Evolutionary conservation across 2,888 invertebrate genomes (phyloP).

Genomic region (Leucozona laternaria): DNA sequence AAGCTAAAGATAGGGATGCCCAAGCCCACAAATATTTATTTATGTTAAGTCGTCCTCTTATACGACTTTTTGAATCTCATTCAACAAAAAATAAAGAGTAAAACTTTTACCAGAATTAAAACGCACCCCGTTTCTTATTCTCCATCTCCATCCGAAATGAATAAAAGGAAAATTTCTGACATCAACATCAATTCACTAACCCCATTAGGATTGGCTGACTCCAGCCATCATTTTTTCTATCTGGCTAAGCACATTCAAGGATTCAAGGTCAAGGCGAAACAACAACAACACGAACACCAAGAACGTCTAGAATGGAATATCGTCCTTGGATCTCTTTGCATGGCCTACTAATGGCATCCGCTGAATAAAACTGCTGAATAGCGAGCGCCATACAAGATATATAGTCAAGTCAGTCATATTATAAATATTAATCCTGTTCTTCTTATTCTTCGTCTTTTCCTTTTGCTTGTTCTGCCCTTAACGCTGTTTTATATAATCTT

Average conservation of each 20-base stretch:
- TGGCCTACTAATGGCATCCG: slow-evolving; percentile 64
- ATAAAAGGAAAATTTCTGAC: slow-evolving; percentile 35
- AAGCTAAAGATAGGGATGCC: background rate
- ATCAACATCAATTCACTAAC: slow-evolving; percentile 57
- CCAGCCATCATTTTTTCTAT: slow-evolving; percentile 16
- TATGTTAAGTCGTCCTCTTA: slow-evolving; percentile 11
- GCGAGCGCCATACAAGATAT: background rate
- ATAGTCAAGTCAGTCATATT: background rate
- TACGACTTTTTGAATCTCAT: slow-evolving; percentile 2
- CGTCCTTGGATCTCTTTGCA: slow-evolving; percentile 35
- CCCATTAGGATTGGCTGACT: slow-evolving; percentile 40
- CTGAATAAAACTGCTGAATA: slow-evolving; percentile 43
- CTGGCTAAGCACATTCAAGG: slow-evolving; percentile 56
- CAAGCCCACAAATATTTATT: slow-evolving; percentile 36
- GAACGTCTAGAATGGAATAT: background rate
- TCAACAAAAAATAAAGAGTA: slow-evolving; percentile 3
- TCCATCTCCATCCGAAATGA: slow-evolving; percentile 20
- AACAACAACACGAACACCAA: background rate
- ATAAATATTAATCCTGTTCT: slow-evolving; percentile 65
- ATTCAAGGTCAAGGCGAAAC: slow-evolving; percentile 60
- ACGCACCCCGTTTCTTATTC: background rate
- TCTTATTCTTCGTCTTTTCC: background rate
- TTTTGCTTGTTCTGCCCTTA: slow-evolving; percentile 29
- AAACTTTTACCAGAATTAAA: slow-evolving; percentile 38
- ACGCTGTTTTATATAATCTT: slow-evolving; percentile 45